Evolutionary conservation across 2,888 invertebrate genomes (phyloP).

Genomic region (Sussaba pulchella): DNA sequence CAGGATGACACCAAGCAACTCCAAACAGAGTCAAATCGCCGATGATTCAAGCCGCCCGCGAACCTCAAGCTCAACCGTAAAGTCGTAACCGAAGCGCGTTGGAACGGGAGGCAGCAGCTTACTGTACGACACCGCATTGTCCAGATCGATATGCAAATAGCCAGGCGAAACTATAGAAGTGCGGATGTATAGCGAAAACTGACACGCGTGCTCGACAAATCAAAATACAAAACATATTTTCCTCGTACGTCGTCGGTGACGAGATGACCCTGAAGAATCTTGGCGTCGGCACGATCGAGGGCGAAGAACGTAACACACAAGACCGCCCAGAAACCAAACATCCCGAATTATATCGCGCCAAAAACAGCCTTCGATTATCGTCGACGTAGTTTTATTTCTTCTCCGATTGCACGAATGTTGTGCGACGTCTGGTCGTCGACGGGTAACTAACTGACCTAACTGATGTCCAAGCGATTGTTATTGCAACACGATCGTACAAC

Average conservation of each 20-base stretch:
- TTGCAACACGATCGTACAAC: neutral
- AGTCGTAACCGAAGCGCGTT: too few species aligned
- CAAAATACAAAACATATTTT: constrained; percentile 7
- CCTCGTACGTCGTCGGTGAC: constrained; percentile 73
- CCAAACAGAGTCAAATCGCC: too few species aligned
- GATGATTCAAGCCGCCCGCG: too few species aligned
- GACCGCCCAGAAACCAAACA: constrained; percentile 54
- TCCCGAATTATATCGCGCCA: constrained; percentile 1
- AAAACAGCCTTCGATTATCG: neutral
- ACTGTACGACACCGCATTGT: neutral
- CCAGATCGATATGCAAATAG: neutral
- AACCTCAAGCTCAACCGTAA: too few species aligned
- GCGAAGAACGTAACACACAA: constrained; percentile 56
- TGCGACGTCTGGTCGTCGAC: constrained; percentile 1
- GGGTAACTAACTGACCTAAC: constrained; percentile 29
- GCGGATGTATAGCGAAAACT: neutral
- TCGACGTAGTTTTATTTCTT: neutral
- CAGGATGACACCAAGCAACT: too few species aligned
- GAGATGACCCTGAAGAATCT: constrained; percentile 74
- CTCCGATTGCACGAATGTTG: neutral
- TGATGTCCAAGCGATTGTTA: constrained; percentile 3
- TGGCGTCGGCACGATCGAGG: constrained; percentile 62
- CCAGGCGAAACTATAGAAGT: neutral
- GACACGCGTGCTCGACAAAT: neutral
- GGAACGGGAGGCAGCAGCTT: too few species aligned